phyloP scores from a whole-genome alignment of 2,888 invertebrate genomes.

The Crepidodera aurea region DNA sequence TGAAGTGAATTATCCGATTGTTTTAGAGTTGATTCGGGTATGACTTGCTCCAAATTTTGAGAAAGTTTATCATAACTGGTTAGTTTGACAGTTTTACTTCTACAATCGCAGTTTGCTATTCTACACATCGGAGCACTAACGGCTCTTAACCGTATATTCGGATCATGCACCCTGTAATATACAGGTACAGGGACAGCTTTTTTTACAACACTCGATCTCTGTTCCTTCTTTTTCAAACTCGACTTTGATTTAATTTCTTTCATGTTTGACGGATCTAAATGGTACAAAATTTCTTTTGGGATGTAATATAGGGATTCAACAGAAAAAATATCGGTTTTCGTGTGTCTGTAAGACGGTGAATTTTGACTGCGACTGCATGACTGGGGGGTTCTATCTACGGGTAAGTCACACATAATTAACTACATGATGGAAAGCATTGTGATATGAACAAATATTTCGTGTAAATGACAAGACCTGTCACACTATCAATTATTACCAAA shows the following conservation, averaged over 20 bases:
- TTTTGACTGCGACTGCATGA: conserved; percentile 33
- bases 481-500: not conserved
- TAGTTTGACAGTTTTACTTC: conserved; percentile 10
- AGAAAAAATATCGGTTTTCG: conserved; percentile 41
- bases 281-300: conserved; percentile 42
- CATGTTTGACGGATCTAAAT: conserved; percentile 42
- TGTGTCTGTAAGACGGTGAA: conserved; percentile 28
- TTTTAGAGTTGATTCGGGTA: not conserved
- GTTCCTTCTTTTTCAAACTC: conserved; percentile 34
- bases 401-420: conserved; percentile 44
- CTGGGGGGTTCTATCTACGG: conserved; percentile 36
- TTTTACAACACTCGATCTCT: too few species aligned
- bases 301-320: conserved; percentile 46
- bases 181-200: conserved; percentile 34
- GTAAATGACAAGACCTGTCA: not conserved
- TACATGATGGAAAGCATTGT: conserved; percentile 8
- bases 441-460: not conserved
- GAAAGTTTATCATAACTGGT: conserved; percentile 2
- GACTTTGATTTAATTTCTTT: conserved; percentile 26
- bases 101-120: conserved; percentile 27
- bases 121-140: conserved; percentile 17
- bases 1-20: not conserved
- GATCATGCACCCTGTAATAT: conserved; percentile 37
- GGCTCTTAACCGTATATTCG: too few species aligned
- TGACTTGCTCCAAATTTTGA: conserved; percentile 18